Evolutionary conservation across 2,797 vertebrate species (phyloP).

Genomic region (Macropodus opercularis): DNA sequence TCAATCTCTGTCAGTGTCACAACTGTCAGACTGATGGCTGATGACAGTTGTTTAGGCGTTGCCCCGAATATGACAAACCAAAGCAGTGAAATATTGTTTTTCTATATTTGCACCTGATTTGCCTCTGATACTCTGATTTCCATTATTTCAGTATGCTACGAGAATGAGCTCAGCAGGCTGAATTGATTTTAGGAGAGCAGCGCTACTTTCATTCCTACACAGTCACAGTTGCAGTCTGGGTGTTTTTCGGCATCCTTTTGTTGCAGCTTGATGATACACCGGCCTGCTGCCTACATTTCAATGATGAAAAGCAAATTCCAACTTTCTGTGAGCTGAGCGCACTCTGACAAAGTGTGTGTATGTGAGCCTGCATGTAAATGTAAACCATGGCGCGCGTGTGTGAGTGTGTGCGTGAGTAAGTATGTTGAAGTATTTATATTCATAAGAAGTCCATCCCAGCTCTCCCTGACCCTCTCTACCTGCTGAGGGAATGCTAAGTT

Average conservation of each 20-base stretch:
- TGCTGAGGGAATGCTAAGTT: conserved; percentile 66
- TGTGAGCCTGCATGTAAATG: conserved; percentile 41
- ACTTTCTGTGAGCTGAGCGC: conserved; percentile 46
- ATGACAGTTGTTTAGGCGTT: neutral
- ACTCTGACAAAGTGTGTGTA: conserved; percentile 20
- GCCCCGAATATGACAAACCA: neutral
- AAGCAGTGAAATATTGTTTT: conserved; percentile 23
- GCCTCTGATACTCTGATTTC: conserved; percentile 11
- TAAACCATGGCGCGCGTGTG: conserved; percentile 5
- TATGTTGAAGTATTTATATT: conserved; percentile 66
- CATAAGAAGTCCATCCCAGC: conserved; percentile 54
- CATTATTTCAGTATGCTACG: conserved; percentile 9
- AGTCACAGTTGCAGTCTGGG: conserved; percentile 2
- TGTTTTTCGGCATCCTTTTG: conserved; percentile 17
- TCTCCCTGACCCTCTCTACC: conserved; percentile 61
- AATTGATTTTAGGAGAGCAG: conserved; percentile 30
- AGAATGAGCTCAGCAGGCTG: conserved; percentile 17
- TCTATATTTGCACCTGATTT: conserved; percentile 10
- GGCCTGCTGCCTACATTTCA: conserved; percentile 38
- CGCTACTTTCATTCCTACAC: conserved; percentile 22
- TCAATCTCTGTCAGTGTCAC: too few species aligned
- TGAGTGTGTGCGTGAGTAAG: neutral
- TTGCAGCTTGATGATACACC: conserved; percentile 30
- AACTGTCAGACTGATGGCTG: conserved; percentile 8
- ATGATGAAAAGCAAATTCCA: conserved; percentile 58